Percentiles rank a stretch among this genome's conserved stretches.
Evolutionary conservation across 2,797 vertebrate genomes (phyloP).

Genomic region (Betta splendens): DNA sequence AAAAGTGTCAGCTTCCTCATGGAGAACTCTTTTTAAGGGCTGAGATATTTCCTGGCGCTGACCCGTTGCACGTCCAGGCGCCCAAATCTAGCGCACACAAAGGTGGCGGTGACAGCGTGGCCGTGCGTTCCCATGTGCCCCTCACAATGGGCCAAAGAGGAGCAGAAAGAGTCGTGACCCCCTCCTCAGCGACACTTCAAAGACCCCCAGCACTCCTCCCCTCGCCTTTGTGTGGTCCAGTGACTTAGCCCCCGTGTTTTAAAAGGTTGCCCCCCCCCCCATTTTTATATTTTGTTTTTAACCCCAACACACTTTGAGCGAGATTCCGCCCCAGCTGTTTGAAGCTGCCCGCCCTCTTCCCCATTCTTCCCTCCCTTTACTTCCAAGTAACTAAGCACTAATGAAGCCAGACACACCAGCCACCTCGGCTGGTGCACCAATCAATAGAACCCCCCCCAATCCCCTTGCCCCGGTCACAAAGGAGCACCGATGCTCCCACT

Average conservation of each 20-base stretch:
- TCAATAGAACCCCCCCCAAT: conserved; percentile 32
- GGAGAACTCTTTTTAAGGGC: conserved; percentile 31
- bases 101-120: conserved; percentile 65
- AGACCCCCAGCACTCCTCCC: conserved; percentile 67
- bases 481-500: conserved; percentile 41
- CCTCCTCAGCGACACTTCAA: conserved; percentile 70
- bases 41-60: conserved; percentile 54
- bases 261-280: conserved; percentile 46
- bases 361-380: conserved; percentile 49
- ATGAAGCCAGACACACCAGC: conserved; percentile 52
- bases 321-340: conserved; percentile 65
- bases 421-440: conserved; percentile 64
- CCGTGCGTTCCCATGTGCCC: conserved; percentile 73
- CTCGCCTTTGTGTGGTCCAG: conserved; percentile 75
- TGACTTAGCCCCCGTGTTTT: conserved; percentile 73
- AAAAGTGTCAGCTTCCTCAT: conserved; percentile 25
- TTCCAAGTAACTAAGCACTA: conserved; percentile 68
- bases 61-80: conserved; percentile 40
- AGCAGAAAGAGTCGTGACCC: conserved; percentile 66
- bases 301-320: conserved; percentile 27
- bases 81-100: conserved; percentile 66
- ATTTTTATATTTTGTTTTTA: conserved; percentile 54
- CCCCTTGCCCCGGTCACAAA: conserved; percentile 22
- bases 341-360: conserved; percentile 45
- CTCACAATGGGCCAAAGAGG: conserved; percentile 63